phyloP scores from a whole-genome alignment of 1,140 invertebrate genomes.

The Streblospio benedicti region DNA sequence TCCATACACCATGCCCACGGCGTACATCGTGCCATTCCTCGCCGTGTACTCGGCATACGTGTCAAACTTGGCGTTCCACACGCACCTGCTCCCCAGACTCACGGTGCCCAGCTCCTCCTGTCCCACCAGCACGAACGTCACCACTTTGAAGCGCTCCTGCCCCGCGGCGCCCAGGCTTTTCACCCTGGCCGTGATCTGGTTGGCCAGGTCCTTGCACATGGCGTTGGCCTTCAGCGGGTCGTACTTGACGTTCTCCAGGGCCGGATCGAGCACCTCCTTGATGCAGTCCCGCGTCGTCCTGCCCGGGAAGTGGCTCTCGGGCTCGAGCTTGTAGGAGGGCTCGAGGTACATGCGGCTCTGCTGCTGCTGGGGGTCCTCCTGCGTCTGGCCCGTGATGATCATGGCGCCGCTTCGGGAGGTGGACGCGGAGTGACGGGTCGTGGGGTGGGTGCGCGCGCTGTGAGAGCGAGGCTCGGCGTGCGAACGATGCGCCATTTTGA shows the following conservation, averaged over 20 bases:
- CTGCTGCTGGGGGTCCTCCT: neutral
- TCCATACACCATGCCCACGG: constrained; percentile 26
- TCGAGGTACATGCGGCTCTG: constrained; percentile 22
- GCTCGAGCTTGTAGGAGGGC: constrained; percentile 32
- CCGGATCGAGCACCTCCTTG: constrained; percentile 24
- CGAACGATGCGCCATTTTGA: no score
- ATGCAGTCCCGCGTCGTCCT: constrained; percentile 27
- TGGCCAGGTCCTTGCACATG: neutral
- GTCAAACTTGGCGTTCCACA: constrained; percentile 33
- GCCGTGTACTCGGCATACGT: constrained; percentile 28
- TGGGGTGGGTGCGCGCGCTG: no score
- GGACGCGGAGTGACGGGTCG: no score
- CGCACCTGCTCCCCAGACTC: constrained; percentile 28
- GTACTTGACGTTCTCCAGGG: constrained; percentile 24
- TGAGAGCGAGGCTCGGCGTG: no score
- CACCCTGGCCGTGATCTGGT: neutral
- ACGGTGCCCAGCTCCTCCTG: constrained; percentile 31
- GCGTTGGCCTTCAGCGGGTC: neutral
- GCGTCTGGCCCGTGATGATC: neutral
- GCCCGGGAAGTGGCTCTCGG: constrained; percentile 25
- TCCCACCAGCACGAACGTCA: constrained; percentile 30
- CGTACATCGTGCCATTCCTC: constrained; percentile 27
- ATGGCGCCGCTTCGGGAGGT: neutral
- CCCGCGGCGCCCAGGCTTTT: neutral
- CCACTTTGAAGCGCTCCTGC: constrained; percentile 25